Evolutionary conservation across 2,888 invertebrate genomes (phyloP), one percentile per base, ranked within the genome.

Genomic region (Orthosia gracilis): DNA sequence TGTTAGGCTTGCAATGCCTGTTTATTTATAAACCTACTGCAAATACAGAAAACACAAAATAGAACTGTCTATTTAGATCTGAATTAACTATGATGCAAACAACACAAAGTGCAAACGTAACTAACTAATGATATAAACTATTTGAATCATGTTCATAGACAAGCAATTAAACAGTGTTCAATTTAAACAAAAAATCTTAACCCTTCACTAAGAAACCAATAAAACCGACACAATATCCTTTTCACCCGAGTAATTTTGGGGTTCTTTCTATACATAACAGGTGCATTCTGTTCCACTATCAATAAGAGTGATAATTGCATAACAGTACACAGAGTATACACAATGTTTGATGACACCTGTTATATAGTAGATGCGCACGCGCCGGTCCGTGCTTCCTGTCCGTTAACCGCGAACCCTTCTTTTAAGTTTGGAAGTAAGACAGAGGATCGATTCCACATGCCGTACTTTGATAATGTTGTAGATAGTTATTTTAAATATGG

Each of bases 361-460:
- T 78, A 5, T 76, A 31, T 66, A 50, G 59, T 61, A 68, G 78
- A 74, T 40, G 69, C 77, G 70, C 69, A 66, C 23, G 69, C 85
- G 83, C 64, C 69, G 80, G 62, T 69, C 73, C 87, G 72, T 80
- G 69, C 69, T 82, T 88, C 88, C 88, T 86, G 85, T 80, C 75
- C 76, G 78, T 83, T 86, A 79, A 75, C 70, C 76, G 63, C 76
- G 67, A 73, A 76, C 76, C 76, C 78, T 76, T 67, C 78, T 72
- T 73, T 58, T 57, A 62, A 26, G 13, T 73, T 66, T 50, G 5
- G 31, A 45, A 2, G 21, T 58, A 69, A 72, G 66, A 40, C 49
- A 58, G 23, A 13, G 54, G 13, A 65, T 55, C 59, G 26, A 69
- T 61, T 23, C 3, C 13, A 31, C 15, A 31, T 26, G 4, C 11